Evolutionary conservation across 2,797 vertebrate genomes (phyloP).

Genomic region (Premnoplex brunnescens): DNA sequence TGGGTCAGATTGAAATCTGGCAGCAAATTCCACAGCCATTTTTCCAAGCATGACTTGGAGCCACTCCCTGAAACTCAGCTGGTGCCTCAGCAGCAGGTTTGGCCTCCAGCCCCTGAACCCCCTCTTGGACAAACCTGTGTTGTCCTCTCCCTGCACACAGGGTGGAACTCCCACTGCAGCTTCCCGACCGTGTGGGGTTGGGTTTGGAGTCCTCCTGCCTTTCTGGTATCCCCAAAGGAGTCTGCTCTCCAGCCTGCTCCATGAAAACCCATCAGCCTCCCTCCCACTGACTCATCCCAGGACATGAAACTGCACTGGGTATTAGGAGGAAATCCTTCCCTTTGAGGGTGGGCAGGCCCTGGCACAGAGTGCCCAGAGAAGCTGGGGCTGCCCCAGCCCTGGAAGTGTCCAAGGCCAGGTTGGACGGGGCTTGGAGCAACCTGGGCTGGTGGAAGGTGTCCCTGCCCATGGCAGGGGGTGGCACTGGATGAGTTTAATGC

Average conservation of each 20-base stretch:
- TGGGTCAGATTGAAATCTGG: neutral
- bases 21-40: neutral
- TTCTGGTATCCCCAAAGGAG: too few species aligned
- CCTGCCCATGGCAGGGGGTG: too few species aligned
- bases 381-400: neutral
- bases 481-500: neutral
- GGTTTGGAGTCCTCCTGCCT: neutral
- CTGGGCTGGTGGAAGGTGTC: neutral
- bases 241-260: accelerated
- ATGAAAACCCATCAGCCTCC: neutral
- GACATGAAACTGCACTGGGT: neutral
- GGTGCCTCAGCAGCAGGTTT: neutral
- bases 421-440: neutral
- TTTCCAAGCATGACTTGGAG: neutral
- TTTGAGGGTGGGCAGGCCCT: neutral
- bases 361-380: neutral
- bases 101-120: neutral
- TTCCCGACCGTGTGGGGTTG: neutral
- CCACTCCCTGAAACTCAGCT: neutral
- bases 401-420: neutral
- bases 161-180: neutral
- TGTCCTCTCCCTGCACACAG: neutral
- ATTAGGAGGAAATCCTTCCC: neutral
- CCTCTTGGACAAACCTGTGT: neutral
- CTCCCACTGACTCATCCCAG: neutral